Base-by-base conservation (phyloP, 2,113 vertebrate species). In the Grammomys dolichurus region DNA sequence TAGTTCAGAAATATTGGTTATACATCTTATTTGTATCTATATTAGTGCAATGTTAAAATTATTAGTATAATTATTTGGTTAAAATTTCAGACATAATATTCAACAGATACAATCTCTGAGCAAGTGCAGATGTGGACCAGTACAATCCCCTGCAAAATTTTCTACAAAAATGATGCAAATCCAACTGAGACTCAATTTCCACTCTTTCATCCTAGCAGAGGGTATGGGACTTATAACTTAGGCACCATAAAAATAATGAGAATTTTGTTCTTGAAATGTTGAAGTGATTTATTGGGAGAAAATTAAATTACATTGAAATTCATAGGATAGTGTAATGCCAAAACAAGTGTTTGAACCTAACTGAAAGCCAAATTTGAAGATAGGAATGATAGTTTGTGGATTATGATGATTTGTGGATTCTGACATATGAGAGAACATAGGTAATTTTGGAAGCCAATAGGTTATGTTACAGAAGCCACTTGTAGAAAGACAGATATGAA, bases 1-100 rank as follows among this genome's bases (percentile, higher is more conserved):
- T 40, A 72, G 72, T 85, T 40, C 54, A 93, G 76, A 93, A 85
- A 88, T 73, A 85, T 5, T 89, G 4, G 89, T 70, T 90, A 11
- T 95, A n/a, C 63, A 81, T 69, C 8, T 65, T 85, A 91, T 77
- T 85, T 58, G 58, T 14, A 56, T 28, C 54, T 56, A 56, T 33
- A 73, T 56, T 73, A 40, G 20, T 5, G 40, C 13, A 75, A 20
- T 63, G 17, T 82, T 75, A 82, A 69, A 73, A 63, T 77, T 36
- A 73, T 78, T 63, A 73, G 4, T 22, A 36, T 67, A 75, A 69
- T 56, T 26, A 60, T 51, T 85, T 82, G 14, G 10, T 10, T 70
- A 73, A 95, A 20, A 60, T 73, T 86, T 90, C 48, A 84, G n/a
- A 36, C 67, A 51, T 3, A 75, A 19, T 93, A 8, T 26, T 93